Conservation (phyloP, 2,797 vertebrate genomes). For the Hydrocynus forskahlii region DNA sequence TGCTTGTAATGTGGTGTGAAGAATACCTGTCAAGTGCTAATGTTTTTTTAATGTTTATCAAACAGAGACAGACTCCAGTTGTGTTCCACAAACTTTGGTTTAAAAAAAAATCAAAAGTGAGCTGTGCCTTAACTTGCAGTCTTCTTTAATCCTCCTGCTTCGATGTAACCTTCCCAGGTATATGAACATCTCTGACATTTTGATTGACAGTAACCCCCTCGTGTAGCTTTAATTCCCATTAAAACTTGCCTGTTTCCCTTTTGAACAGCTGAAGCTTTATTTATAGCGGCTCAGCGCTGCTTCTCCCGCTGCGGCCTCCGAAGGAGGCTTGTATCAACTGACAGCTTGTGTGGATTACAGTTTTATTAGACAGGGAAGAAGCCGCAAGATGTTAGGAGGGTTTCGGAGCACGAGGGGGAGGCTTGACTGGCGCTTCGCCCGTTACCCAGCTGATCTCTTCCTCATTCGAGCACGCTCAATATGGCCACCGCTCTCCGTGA, state of each 20-base stretch:
- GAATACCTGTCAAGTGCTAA: neutral
- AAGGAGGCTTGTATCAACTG: slow-evolving; percentile 84
- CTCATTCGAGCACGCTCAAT: slow-evolving; percentile 76
- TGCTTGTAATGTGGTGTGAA: neutral
- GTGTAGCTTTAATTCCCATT: slow-evolving; percentile 64
- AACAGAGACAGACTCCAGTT: slow-evolving; percentile 20
- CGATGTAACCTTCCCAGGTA: slow-evolving; percentile 40
- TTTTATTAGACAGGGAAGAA: slow-evolving; percentile 83
- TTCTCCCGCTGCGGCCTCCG: slow-evolving; percentile 76
- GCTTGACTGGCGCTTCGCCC: slow-evolving; percentile 72
- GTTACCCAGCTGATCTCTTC: slow-evolving; percentile 76
- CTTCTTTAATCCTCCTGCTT: slow-evolving; percentile 24
- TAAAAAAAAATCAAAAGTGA: neutral
- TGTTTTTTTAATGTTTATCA: neutral
- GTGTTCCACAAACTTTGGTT: slow-evolving; percentile 20
- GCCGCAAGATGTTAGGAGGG: slow-evolving; percentile 82
- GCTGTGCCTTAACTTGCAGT: neutral
- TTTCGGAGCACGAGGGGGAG: slow-evolving; percentile 74
- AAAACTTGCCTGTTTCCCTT: slow-evolving; percentile 69
- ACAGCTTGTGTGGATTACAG: slow-evolving; percentile 86
- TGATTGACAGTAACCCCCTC: slow-evolving; percentile 47
- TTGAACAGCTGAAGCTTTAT: slow-evolving; percentile 78
- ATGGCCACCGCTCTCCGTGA: slow-evolving; percentile 70
- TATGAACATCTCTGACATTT: slow-evolving; percentile 38
- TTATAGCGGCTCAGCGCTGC: slow-evolving; percentile 74